Evolutionary conservation across 2,797 vertebrate species (phyloP).

Genomic region (Meriones psammophilus): DNA sequence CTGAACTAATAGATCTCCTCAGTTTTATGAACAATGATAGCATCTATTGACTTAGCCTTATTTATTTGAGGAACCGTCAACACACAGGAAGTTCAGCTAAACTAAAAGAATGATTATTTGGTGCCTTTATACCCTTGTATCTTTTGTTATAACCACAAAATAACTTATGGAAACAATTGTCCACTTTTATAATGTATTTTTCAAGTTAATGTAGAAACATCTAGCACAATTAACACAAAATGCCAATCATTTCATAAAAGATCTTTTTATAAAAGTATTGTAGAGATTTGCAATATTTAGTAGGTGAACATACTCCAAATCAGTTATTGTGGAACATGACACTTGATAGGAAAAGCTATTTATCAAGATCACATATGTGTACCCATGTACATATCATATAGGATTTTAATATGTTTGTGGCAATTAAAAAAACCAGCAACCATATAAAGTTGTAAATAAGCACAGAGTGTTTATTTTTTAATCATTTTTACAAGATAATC

Average conservation of each 20-base stretch:
- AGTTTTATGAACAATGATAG: neutral
- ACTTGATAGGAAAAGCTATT: neutral
- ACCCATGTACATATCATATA: neutral
- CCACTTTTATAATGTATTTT: neutral
- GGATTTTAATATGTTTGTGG: neutral
- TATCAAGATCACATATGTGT: neutral
- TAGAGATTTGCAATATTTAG: neutral
- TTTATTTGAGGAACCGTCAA: neutral
- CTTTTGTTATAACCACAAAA: neutral
- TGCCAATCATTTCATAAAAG: neutral
- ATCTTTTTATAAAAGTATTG: neutral
- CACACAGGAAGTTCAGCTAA: neutral
- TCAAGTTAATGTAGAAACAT: neutral
- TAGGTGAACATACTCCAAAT: neutral
- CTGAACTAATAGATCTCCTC: neutral
- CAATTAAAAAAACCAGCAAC: neutral
- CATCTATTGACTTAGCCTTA: neutral
- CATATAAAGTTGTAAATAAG: neutral
- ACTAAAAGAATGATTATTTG: neutral
- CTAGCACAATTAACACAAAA: neutral
- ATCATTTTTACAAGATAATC: neutral
- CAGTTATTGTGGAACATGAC: neutral
- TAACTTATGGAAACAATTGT: neutral
- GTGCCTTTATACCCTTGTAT: rapidly evolving
- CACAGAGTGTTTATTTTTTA: neutral